Conservation (phyloP, 2,888 invertebrate genomes). For the Eudemis profundana region DNA sequence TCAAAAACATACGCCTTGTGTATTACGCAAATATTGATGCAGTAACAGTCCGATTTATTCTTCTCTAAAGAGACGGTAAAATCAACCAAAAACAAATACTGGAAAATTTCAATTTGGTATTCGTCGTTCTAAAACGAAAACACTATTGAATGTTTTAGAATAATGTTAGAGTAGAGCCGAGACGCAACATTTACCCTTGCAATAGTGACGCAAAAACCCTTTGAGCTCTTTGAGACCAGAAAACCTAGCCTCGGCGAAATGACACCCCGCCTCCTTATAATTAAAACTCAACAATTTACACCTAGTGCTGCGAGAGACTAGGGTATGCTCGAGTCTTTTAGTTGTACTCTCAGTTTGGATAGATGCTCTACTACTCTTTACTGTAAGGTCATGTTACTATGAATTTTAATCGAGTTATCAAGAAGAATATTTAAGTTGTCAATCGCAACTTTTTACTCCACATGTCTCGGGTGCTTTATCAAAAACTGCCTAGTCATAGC, state of each 20-base stretch:
- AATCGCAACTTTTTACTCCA: too few species aligned
- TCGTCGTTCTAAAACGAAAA: background rate
- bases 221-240: conserved; percentile 16
- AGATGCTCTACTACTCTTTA: background rate
- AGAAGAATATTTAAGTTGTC: too few species aligned
- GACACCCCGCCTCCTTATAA: conserved; percentile 27
- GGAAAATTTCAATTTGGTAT: background rate
- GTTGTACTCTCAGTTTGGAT: background rate
- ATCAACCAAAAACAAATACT: too few species aligned
- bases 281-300: conserved; percentile 31
- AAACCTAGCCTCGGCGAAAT: conserved; percentile 11
- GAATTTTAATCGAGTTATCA: too few species aligned
- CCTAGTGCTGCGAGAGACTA: conserved; percentile 1
- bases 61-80: too few species aligned
- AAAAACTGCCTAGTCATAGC: too few species aligned
- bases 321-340: background rate
- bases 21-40: too few species aligned
- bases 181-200: background rate
- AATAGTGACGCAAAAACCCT: background rate
- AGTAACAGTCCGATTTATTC: too few species aligned
- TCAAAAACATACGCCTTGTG: too few species aligned
- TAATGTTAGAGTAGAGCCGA: background rate
- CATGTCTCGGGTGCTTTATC: too few species aligned
- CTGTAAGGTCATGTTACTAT: too few species aligned
- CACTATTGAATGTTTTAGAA: background rate